Evolutionary conservation across 2,113 vertebrate genomes (phyloP), one percentile per base, ranked within the genome.

Genomic region (Lycocorax pyrrhopterus): DNA sequence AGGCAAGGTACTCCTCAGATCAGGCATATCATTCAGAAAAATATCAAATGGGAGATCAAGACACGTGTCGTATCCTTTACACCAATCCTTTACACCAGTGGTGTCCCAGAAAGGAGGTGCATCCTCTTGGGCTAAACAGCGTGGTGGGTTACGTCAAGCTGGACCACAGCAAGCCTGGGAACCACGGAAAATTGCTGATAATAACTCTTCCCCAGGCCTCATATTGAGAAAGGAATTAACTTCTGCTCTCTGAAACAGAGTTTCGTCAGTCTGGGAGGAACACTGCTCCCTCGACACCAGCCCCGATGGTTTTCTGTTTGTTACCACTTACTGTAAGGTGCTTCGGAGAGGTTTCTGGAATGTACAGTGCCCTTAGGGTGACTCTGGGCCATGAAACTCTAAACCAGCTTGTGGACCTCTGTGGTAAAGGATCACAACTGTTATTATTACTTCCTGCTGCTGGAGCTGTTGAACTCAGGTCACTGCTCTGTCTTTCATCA

Each of bases 321-420:
- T 74, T 92, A 9, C 35, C 30, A n/a, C 53, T 96, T 89, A 77
- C 86, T 0, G 1, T 77, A 94, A 93, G 83, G 76, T 75, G 22
- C 51, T 84, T 92, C 5, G 0, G 73, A 93, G 91, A 90, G 0
- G 6, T 81, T 97, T 95, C 95, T 90, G 93, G 83, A 93, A 97
- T 64, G 46, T 67, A 35, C 21, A 47, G 35, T 74, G 76, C 89
- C 83, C 68, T 84, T 44, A 77, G 59, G 35, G 55, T 77, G 55
- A 71, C 68, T 92, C 79, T 71, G 22, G 59, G 76, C 59, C 27
- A 29, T 84, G 90, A 95, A 97, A 95, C 64, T 93, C 51, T 94
- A 94, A 86, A 81, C 83, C 62, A 89, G 52, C 52, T 90, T 8
- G 0, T 81, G 68, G 80, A 84, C 68, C 56, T 93, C 17, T 27